A percentile compares a stretch with the other conserved stretches of the same genome.
phyloP scores from a whole-genome alignment of 2,888 invertebrate species.

The Caenorhabditis macrosperma region DNA sequence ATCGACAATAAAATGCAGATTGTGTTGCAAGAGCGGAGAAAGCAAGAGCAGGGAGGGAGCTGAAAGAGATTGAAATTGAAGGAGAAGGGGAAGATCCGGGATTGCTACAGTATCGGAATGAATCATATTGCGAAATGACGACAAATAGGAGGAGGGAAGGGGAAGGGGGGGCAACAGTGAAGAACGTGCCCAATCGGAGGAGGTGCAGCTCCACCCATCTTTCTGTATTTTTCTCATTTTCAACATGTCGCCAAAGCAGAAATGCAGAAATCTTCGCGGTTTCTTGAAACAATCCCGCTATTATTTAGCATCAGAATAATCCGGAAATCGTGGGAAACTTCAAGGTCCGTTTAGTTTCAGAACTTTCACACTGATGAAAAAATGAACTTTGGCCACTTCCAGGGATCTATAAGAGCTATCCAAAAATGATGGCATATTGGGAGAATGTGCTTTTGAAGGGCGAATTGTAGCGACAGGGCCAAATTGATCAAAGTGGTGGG shows the following conservation, averaged over 20 bases:
- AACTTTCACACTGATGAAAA: not conserved
- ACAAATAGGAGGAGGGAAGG: conserved; percentile 14
- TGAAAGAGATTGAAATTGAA: not conserved
- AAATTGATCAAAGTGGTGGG: conserved; percentile 18
- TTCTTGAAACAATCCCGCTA: too few species aligned
- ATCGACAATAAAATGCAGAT: not conserved
- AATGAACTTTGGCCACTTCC: too few species aligned
- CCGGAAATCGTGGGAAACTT: too few species aligned
- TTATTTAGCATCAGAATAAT: too few species aligned
- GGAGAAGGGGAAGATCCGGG: not conserved
- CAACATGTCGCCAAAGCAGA: not conserved
- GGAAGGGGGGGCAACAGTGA: not conserved
- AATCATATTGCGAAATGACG: not conserved
- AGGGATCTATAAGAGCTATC: not conserved
- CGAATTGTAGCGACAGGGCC: conserved; percentile 1
- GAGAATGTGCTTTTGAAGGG: conserved; percentile 47
- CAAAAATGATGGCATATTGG: not conserved
- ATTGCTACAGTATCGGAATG: conserved; percentile 19
- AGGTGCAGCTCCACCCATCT: conserved; percentile 40
- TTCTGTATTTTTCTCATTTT: not conserved
- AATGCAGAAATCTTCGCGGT: too few species aligned
- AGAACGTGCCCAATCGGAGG: conserved; percentile 27
- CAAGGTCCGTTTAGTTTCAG: too few species aligned
- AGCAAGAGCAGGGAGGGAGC: not conserved
- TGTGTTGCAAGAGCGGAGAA: too few species aligned